Evolutionary conservation across 1,140 invertebrate genomes (phyloP).

Genomic region (Gryllus bimaculatus): DNA sequence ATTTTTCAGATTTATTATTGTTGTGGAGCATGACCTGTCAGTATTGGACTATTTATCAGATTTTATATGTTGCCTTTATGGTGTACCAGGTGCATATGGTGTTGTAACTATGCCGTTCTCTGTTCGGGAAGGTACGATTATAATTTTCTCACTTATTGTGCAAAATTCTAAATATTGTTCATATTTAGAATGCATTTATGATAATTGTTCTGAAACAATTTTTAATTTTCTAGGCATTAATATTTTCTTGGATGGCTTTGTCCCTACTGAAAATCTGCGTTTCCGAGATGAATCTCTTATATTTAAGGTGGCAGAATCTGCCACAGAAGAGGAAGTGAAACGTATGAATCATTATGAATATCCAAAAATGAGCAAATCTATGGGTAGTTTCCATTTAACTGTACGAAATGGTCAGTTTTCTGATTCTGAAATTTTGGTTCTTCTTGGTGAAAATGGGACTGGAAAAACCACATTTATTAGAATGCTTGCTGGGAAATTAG

Average conservation of each 20-base stretch:
- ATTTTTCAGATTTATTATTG: conserved; percentile 80
- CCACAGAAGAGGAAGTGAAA: conserved; percentile 94
- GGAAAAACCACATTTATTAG: conserved; percentile 99
- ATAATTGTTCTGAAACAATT: background rate
- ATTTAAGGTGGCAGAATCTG: conserved; percentile 97
- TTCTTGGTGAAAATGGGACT: conserved; percentile 98
- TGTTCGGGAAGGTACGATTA: conserved; percentile 77
- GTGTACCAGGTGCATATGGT: conserved; percentile 96
- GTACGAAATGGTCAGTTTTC: conserved; percentile 92
- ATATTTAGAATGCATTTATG: background rate
- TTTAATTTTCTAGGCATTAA: conserved; percentile 68
- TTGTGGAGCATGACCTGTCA: conserved; percentile 98
- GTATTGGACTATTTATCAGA: conserved; percentile 98
- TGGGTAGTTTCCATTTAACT: conserved; percentile 72
- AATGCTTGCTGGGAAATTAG: conserved; percentile 92
- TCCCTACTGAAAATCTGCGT: conserved; percentile 97
- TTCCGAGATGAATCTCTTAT: conserved; percentile 94
- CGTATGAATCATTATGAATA: conserved; percentile 94
- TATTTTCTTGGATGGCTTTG: conserved; percentile 98
- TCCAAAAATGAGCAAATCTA: conserved; percentile 74
- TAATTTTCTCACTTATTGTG: background rate
- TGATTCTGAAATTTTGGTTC: conserved; percentile 97
- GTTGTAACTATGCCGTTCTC: conserved; percentile 99
- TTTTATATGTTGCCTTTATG: conserved; percentile 98
- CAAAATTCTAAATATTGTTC: background rate